phyloP scores from a whole-genome alignment of 2,888 invertebrate genomes.

The Zhuqinia jingwanae region DNA sequence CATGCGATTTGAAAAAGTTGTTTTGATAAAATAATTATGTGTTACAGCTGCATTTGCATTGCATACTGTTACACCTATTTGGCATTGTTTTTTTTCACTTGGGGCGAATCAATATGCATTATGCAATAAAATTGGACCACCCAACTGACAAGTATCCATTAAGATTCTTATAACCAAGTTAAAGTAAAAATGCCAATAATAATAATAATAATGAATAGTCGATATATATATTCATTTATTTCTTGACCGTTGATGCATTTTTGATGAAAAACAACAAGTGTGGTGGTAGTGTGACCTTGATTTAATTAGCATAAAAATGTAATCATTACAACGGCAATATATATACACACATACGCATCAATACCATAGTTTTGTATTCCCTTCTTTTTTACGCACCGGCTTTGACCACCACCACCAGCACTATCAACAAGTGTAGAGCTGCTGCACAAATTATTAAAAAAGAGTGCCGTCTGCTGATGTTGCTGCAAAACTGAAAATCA shows the following conservation, averaged over 20 bases:
- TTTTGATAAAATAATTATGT: neutral
- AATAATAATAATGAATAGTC: neutral
- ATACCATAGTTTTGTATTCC: no score
- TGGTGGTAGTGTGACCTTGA: slow-evolving; percentile 15
- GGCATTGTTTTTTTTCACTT: slow-evolving; percentile 5
- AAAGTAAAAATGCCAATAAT: neutral
- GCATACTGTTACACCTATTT: neutral
- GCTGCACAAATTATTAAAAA: neutral
- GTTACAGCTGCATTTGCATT: no score
- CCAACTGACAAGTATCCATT: slow-evolving; percentile 25
- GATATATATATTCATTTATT: no score
- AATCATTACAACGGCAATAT: neutral
- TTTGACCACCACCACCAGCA: neutral
- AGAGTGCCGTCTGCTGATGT: neutral
- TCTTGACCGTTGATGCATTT: neutral
- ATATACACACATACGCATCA: neutral
- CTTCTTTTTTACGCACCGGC: neutral
- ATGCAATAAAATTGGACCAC: slow-evolving; percentile 43
- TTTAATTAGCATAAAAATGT: slow-evolving; percentile 30
- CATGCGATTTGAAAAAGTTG: slow-evolving; percentile 19
- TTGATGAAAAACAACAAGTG: no score
- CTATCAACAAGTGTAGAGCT: neutral
- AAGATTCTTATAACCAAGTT: no score
- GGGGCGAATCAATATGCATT: neutral
- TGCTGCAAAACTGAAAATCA: no score